Percentiles rank a stretch among this genome's conserved stretches.
Evolutionary conservation across 2,797 vertebrate species (phyloP).

Genomic region (Odontamblyopus lacepedii): DNA sequence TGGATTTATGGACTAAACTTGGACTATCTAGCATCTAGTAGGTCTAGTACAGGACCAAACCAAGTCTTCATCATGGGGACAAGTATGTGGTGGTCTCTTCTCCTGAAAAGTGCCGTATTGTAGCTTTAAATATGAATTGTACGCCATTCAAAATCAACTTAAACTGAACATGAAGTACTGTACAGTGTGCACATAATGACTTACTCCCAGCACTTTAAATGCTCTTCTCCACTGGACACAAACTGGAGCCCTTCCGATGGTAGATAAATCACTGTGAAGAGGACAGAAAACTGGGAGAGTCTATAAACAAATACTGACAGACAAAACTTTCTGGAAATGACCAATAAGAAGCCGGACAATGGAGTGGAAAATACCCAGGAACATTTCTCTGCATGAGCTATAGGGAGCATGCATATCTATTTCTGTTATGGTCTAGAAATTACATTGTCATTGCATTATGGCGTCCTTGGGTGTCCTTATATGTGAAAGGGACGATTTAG

Average conservation of each 20-base stretch:
- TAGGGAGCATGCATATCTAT: slow-evolving; percentile 15
- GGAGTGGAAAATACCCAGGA: slow-evolving; percentile 31
- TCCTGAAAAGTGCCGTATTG: too few relatives aligned
- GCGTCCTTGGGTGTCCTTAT: slow-evolving; percentile 7
- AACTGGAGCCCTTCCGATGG: slow-evolving; percentile 50
- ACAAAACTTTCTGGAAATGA: slow-evolving; percentile 44
- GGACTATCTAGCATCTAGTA: too few relatives aligned
- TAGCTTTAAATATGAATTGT: neutral
- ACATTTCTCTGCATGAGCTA: slow-evolving; percentile 9
- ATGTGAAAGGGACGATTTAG: slow-evolving; percentile 3
- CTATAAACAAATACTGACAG: slow-evolving; percentile 47
- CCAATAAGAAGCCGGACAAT: slow-evolving; percentile 31
- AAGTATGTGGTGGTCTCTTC: too few relatives aligned
- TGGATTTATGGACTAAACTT: too few relatives aligned
- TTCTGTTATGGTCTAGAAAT: slow-evolving; percentile 13
- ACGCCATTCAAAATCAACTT: neutral
- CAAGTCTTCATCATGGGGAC: too few relatives aligned
- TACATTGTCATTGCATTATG: slow-evolving; percentile 11
- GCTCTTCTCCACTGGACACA: slow-evolving; percentile 44
- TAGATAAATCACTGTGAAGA: slow-evolving; percentile 52
- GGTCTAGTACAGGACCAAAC: too few relatives aligned
- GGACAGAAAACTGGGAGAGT: slow-evolving; percentile 25
- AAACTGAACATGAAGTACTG: slow-evolving; percentile 19
- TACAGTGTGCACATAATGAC: slow-evolving; percentile 26
- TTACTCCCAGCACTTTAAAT: slow-evolving; percentile 28